These are phyloP conservation scores for Echiichthys vipera DNA, from an alignment of 2,797 vertebrate species.

Conservation along the genomic window DNA sequence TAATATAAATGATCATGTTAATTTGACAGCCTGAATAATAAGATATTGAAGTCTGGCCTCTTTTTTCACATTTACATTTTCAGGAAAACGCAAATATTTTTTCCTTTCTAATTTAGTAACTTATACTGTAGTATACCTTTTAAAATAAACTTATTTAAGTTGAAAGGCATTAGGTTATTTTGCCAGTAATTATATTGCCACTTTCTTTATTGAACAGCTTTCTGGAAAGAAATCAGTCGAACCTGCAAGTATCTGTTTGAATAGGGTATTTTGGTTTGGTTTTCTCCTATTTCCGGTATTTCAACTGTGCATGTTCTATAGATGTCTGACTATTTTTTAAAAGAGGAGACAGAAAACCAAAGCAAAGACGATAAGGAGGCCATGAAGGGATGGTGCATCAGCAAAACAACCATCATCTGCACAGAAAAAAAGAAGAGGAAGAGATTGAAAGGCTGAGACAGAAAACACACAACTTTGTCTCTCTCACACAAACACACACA, in stretches of 20 bases:
- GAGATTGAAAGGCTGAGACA: slow-evolving; percentile 54
- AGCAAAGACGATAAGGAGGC: background rate
- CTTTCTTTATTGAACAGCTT: too few species aligned
- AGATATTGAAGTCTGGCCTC: too few species aligned
- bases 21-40: too few species aligned
- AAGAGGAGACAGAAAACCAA: slow-evolving; percentile 23
- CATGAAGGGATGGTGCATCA: slow-evolving; percentile 24
- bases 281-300: background rate
- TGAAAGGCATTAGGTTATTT: background rate
- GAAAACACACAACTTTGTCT: slow-evolving; percentile 40
- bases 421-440: slow-evolving; percentile 37
- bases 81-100: too few species aligned
- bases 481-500: slow-evolving; percentile 16
- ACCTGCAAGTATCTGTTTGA: too few species aligned
- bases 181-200: background rate
- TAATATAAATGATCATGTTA: too few species aligned
- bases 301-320: too few species aligned
- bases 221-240: too few species aligned
- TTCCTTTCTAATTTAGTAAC: too few species aligned
- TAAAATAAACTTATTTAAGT: background rate
- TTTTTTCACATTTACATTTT: too few species aligned
- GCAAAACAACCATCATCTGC: slow-evolving; percentile 42
- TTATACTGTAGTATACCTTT: too few species aligned
- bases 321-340: slow-evolving; percentile 26
- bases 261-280: background rate